Evolutionary conservation across 2,113 vertebrate species (phyloP).

Genomic region (Microcebus griseorufus): DNA sequence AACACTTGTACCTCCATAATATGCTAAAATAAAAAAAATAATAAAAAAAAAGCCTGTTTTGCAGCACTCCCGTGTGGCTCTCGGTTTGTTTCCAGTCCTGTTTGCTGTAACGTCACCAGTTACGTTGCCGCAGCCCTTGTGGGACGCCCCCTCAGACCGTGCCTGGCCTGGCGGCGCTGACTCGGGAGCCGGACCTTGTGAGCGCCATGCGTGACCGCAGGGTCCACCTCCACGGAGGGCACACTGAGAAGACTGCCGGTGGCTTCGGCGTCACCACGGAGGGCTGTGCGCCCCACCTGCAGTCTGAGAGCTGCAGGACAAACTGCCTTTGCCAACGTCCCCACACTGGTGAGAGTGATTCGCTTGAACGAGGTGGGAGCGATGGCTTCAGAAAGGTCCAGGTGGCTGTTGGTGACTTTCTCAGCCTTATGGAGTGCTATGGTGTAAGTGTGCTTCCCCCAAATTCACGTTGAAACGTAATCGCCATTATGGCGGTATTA

Average conservation of each 20-base stretch:
- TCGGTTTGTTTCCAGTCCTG: too few species aligned
- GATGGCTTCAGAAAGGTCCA: not conserved
- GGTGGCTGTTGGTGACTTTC: not conserved
- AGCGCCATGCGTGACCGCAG: fast-evolving
- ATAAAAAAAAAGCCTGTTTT: too few species aligned
- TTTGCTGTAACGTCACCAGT: not conserved
- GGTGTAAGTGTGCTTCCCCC: not conserved
- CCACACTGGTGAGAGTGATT: not conserved
- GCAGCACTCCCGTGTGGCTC: too few species aligned
- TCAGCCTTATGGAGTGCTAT: not conserved
- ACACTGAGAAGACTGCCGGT: too few species aligned
- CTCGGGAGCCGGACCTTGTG: fast-evolving
- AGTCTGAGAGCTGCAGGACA: not conserved
- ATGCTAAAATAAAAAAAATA: too few species aligned
- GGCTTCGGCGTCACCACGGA: not conserved
- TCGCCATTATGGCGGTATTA: too few species aligned
- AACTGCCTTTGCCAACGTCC: not conserved
- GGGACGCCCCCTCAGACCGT: too few species aligned
- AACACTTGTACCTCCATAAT: too few species aligned
- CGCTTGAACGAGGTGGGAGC: not conserved
- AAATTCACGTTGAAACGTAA: not conserved
- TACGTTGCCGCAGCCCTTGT: too few species aligned
- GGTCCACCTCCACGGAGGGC: not conserved
- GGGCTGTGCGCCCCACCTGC: too few species aligned
- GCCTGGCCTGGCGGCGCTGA: fast-evolving